phyloP scores from a whole-genome alignment of 2,797 vertebrate genomes.

The Bryconaethiops microstoma region DNA sequence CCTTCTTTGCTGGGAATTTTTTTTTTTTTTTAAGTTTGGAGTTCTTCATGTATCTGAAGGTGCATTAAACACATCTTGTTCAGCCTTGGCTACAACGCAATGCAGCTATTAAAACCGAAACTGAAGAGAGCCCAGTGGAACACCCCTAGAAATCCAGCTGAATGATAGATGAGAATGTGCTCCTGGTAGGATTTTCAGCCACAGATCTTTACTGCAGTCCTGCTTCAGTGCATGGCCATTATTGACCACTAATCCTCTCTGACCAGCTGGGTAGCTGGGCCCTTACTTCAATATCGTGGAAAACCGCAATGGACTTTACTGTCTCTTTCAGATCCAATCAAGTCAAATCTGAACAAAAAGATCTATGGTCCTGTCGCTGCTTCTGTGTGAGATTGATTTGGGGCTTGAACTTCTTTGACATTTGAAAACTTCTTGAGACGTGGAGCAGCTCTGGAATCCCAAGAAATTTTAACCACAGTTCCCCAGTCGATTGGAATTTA shows the following conservation, averaged over 20 bases:
- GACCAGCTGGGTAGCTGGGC: not conserved
- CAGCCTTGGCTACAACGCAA: not conserved
- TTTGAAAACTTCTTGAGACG: not conserved
- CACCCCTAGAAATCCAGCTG: not conserved
- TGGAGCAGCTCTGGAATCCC: not conserved
- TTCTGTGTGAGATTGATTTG: not conserved
- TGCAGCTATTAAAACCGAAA: not conserved
- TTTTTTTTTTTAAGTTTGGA: not conserved
- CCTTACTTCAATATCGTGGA: not conserved
- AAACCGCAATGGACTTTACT: not conserved
- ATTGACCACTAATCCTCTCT: constrained; percentile 64
- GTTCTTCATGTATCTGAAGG: too few species aligned
- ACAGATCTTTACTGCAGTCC: not conserved
- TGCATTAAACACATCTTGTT: not conserved
- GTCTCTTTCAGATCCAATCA: not conserved
- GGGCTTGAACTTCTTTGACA: not conserved
- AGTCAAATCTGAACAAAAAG: not conserved
- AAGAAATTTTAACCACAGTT: not conserved
- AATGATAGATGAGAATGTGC: too few species aligned
- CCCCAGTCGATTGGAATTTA: not conserved
- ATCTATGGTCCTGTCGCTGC: not conserved
- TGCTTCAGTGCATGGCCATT: constrained; percentile 36
- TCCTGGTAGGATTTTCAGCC: not conserved
- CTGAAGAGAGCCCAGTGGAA: not conserved
- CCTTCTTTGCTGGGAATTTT: not conserved